These are phyloP conservation scores for Seriola rivoliana DNA, from an alignment of 2,113 vertebrate genomes.

Conservation along the genomic window DNA sequence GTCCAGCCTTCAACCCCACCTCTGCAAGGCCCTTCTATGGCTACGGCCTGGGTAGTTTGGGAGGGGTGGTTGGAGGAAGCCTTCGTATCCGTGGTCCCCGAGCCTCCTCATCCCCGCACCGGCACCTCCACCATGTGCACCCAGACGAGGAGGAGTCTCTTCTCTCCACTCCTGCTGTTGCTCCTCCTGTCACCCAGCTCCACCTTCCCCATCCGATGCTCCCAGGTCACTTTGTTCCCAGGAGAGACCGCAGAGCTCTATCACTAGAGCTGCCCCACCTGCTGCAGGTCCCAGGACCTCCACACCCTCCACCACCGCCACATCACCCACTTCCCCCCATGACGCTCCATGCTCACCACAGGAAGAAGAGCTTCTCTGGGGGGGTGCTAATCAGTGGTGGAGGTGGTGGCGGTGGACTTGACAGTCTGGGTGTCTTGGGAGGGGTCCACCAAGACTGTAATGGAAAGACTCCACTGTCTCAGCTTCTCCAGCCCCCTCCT, in stretches of 20 bases:
- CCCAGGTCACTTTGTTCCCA: slow-evolving; percentile 76
- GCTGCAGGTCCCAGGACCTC: slow-evolving; percentile 83
- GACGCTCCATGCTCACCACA: slow-evolving; percentile 55
- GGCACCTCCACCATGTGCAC: slow-evolving; percentile 70
- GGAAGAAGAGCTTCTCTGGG: slow-evolving; percentile 84
- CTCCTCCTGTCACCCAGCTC: slow-evolving; percentile 50
- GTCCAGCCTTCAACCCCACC: slow-evolving; percentile 61
- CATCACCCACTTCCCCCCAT: slow-evolving; percentile 53
- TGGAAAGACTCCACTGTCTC: slow-evolving; percentile 90
- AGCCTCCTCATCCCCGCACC: slow-evolving; percentile 70
- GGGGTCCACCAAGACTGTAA: slow-evolving; percentile 92
- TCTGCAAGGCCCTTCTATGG: slow-evolving; percentile 79
- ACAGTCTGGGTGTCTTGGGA: not conserved
- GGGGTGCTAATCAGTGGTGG: slow-evolving; percentile 52
- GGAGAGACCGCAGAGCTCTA: slow-evolving; percentile 89
- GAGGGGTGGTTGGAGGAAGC: slow-evolving; percentile 77
- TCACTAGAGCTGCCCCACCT: slow-evolving; percentile 92
- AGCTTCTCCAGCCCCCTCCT: slow-evolving; percentile 61
- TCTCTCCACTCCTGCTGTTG: slow-evolving; percentile 78
- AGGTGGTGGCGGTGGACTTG: slow-evolving; percentile 19
- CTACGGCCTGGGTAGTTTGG: slow-evolving; percentile 70
- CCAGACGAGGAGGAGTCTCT: slow-evolving; percentile 92
- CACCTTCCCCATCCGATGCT: slow-evolving; percentile 75
- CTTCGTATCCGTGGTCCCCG: slow-evolving; percentile 86
- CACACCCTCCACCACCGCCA: slow-evolving; percentile 28